These are phyloP conservation scores for Poeciliopsis occidentalis DNA, from an alignment of 2,113 vertebrate species.

Conservation along the genomic window DNA sequence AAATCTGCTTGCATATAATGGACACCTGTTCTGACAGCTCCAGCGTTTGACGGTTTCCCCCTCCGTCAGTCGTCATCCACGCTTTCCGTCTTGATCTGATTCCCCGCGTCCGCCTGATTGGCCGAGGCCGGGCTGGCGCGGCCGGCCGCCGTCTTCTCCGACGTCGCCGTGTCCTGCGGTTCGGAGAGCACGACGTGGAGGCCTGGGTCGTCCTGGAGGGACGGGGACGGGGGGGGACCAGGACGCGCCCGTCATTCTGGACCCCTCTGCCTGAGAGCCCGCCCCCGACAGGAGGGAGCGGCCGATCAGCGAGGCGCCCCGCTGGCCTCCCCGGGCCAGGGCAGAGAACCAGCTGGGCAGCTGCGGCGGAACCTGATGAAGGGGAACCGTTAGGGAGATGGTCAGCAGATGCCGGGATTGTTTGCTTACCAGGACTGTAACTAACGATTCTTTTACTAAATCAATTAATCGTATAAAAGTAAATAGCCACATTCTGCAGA, in stretches of 20 bases:
- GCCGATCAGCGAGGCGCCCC: slow-evolving; percentile 58
- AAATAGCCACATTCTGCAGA: too few relatives aligned
- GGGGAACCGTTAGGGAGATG: neutral
- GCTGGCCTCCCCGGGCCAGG: slow-evolving; percentile 63
- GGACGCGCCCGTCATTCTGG: slow-evolving; percentile 73
- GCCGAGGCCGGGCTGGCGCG: slow-evolving; percentile 89
- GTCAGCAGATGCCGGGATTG: neutral
- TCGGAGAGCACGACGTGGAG: slow-evolving; percentile 84
- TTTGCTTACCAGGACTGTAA: too few relatives aligned
- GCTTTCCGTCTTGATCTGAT: too few relatives aligned
- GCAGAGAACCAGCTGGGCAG: slow-evolving; percentile 75
- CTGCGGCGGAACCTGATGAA: slow-evolving; percentile 71
- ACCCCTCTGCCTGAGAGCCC: slow-evolving; percentile 64
- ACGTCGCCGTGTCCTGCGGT: slow-evolving; percentile 90
- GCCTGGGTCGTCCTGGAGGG: slow-evolving; percentile 89
- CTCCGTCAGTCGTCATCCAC: slow-evolving; percentile 84
- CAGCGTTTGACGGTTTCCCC: neutral
- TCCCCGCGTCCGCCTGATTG: slow-evolving; percentile 85
- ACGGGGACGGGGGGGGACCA: slow-evolving; percentile 76
- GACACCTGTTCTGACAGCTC: slow-evolving; percentile 50
- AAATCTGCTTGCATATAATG: slow-evolving; percentile 70
- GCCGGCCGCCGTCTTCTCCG: slow-evolving; percentile 92
- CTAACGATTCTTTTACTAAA: too few relatives aligned
- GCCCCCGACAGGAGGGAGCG: slow-evolving; percentile 57
- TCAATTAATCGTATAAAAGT: too few relatives aligned